Evolutionary conservation across 2,888 invertebrate species (phyloP).

Genomic region (Tenthredo amoena): DNA sequence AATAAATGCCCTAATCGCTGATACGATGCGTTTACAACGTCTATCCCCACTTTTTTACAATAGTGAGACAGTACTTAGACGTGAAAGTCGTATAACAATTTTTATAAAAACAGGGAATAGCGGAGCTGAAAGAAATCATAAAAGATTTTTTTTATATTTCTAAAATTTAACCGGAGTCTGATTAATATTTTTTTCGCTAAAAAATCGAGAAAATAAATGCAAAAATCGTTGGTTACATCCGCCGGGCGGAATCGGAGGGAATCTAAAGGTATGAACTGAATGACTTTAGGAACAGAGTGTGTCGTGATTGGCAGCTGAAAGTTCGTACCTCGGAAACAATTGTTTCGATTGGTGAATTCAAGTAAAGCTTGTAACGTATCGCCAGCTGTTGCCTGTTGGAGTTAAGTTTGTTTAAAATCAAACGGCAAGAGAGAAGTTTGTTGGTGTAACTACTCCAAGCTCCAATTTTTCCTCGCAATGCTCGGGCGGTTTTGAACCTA

Average conservation of each 20-base stretch:
- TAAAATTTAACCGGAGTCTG: not conserved
- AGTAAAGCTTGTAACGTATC: constrained; percentile 70
- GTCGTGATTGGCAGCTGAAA: constrained; percentile 39
- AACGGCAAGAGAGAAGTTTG: constrained; percentile 70
- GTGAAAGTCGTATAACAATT: not conserved
- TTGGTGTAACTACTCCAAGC: constrained; percentile 64
- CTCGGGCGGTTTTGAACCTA: constrained; percentile 57
- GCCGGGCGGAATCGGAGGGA: constrained; percentile 34
- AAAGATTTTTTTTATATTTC: not conserved
- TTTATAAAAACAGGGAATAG: not conserved
- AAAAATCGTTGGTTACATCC: not conserved
- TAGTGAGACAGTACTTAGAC: not conserved
- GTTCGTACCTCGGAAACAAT: not conserved
- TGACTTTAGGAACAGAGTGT: constrained; percentile 28
- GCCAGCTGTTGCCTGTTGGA: constrained; percentile 72
- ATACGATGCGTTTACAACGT: not conserved
- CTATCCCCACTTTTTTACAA: not conserved
- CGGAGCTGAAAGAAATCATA: not conserved
- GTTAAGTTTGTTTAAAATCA: constrained; percentile 68
- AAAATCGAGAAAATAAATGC: not conserved
- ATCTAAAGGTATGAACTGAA: not conserved
- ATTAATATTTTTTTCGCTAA: not conserved
- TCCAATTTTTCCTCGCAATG: constrained; percentile 65
- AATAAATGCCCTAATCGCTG: not conserved
- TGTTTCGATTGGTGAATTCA: constrained; percentile 62